Conservation (phyloP, 2,113 vertebrate genomes). For the Takifugu flavidus region DNA sequence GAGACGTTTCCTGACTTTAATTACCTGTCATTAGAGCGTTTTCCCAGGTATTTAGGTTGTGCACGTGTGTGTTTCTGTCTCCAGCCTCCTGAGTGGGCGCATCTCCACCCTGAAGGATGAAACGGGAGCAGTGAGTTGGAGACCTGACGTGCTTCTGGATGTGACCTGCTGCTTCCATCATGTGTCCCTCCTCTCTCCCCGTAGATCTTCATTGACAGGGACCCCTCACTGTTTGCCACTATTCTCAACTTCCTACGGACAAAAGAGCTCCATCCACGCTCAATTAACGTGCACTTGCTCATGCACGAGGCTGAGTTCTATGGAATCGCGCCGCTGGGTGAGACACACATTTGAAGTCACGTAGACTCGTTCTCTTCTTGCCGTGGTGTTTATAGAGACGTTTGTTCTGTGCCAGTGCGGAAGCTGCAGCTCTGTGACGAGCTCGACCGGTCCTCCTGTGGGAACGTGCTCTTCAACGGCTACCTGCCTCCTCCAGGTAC, state of each 20-base stretch:
- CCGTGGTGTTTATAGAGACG: fast-evolving
- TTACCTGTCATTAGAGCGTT: no score
- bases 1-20: no score
- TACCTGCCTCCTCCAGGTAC: conserved; percentile 86
- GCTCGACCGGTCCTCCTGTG: conserved; percentile 85
- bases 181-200: not conserved
- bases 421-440: conserved; percentile 88
- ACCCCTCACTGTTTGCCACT: conserved; percentile 84
- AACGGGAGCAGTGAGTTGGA: conserved; percentile 83
- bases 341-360: conserved; percentile 3
- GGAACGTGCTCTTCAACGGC: conserved; percentile 87
- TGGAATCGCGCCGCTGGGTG: conserved; percentile 86
- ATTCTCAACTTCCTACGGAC: conserved; percentile 91
- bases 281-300: conserved; percentile 81
- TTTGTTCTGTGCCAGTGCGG: conserved; percentile 66
- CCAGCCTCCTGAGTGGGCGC: conserved; percentile 86
- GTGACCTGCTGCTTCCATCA: not conserved
- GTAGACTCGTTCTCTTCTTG: not conserved
- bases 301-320: conserved; percentile 91
- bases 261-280: conserved; percentile 85
- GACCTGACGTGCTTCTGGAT: not conserved
- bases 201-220: conserved; percentile 90
- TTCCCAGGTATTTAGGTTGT: no score
- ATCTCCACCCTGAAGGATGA: conserved; percentile 91
- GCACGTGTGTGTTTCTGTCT: not conserved